Evolutionary conservation across 2,797 vertebrate genomes (phyloP).

Genomic region (Australoheros facetus): DNA sequence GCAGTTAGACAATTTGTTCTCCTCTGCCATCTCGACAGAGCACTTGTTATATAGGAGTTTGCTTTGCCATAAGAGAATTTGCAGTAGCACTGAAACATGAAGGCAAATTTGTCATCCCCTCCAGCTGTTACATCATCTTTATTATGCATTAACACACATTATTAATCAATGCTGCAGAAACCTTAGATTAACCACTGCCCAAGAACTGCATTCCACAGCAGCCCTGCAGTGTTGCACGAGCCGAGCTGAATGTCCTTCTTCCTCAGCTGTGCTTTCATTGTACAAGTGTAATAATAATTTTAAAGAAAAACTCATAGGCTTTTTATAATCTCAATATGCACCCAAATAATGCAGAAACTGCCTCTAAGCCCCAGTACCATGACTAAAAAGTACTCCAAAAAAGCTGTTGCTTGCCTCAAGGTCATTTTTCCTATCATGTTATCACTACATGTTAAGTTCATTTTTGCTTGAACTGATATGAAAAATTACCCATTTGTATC

Average conservation of each 20-base stretch:
- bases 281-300: not conserved
- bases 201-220: slow-evolving; percentile 12
- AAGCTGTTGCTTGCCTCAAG: slow-evolving; percentile 38
- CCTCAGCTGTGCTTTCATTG: slow-evolving; percentile 4
- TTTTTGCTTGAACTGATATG: not conserved
- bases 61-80: slow-evolving; percentile 13
- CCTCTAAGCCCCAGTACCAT: not conserved
- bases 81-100: not conserved
- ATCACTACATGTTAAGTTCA: not conserved
- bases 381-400: slow-evolving; percentile 4
- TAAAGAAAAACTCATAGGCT: not conserved
- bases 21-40: not conserved
- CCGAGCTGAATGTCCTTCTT: not conserved
- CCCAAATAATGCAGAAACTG: slow-evolving; percentile 9
- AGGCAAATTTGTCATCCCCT: not conserved
- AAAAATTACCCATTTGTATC: not conserved
- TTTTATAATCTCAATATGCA: slow-evolving; percentile 11
- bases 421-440: slow-evolving; percentile 36
- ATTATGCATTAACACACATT: slow-evolving; percentile 19
- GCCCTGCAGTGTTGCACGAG: slow-evolving; percentile 27
- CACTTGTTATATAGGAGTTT: not conserved
- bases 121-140: slow-evolving; percentile 20
- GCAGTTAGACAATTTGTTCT: not conserved
- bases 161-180: slow-evolving; percentile 46
- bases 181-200: slow-evolving; percentile 12